A percentile compares a stretch with the other conserved stretches of the same genome.
Conservation (phyloP, 2,113 vertebrate species). For the Platysternon megacephalum region DNA sequence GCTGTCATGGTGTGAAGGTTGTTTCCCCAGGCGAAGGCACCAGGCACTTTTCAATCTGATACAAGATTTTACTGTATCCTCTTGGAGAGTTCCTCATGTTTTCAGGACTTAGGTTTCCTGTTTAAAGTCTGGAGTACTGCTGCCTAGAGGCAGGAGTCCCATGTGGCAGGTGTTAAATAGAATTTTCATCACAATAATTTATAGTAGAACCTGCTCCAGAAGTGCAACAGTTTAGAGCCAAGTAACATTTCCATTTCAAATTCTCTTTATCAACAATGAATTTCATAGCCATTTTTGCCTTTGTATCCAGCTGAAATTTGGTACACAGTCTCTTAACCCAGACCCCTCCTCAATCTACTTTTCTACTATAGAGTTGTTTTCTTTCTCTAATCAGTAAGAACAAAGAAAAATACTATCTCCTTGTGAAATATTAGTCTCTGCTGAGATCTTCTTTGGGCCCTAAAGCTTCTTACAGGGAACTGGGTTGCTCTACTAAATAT, state of each 20-base stretch:
- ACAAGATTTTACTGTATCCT: constrained; percentile 1
- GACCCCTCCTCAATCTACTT: background rate
- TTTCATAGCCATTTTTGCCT: background rate
- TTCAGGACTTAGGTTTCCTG: background rate
- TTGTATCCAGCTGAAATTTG: background rate
- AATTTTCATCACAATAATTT: background rate
- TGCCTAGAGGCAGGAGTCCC: background rate
- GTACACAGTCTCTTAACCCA: background rate
- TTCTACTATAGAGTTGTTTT: background rate
- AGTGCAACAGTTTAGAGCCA: background rate
- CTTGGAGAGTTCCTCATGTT: background rate
- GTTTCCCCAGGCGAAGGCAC: background rate
- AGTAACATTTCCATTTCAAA: background rate
- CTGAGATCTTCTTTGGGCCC: background rate
- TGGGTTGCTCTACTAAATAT: background rate
- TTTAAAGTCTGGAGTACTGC: background rate
- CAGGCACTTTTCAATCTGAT: background rate
- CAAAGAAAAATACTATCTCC: background rate
- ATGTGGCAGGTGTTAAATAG: background rate
- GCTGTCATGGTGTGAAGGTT: background rate
- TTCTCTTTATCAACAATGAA: background rate
- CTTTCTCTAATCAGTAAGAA: background rate
- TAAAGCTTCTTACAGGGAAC: background rate
- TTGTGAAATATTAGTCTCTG: background rate
- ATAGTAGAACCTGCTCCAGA: background rate